Conservation (phyloP, 1,140 invertebrate species). For the Contarinia nasturtii region DNA sequence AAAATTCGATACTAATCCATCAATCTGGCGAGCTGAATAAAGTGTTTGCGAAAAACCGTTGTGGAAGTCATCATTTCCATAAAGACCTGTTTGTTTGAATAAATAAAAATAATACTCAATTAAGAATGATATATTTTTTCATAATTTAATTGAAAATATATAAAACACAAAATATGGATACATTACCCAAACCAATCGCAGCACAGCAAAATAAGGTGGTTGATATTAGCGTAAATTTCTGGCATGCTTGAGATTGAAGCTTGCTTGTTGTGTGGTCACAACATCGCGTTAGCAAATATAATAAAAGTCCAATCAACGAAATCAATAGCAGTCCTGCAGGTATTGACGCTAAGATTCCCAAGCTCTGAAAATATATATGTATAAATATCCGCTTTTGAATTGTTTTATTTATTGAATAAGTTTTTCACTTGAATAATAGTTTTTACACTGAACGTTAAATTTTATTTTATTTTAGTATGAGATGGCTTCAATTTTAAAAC, state of each 20-base stretch:
- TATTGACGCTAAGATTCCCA: conserved; percentile 76
- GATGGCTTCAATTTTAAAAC: background rate
- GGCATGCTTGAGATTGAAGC: conserved; percentile 48
- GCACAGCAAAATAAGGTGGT: conserved; percentile 67
- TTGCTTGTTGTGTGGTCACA: conserved; percentile 76
- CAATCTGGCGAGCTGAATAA: conserved; percentile 54
- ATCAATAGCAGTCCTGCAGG: conserved; percentile 79
- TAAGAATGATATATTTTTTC: conserved; percentile 3
- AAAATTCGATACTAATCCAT: conserved; percentile 48
- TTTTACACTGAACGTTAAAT: too few species aligned
- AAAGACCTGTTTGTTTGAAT: too few species aligned
- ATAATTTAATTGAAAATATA: background rate
- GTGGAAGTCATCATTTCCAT: conserved; percentile 86
- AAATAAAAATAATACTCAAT: too few species aligned
- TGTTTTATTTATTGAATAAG: background rate
- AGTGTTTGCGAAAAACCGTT: conserved; percentile 67
- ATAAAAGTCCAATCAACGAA: conserved; percentile 65
- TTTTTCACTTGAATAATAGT: background rate
- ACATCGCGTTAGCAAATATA: conserved; percentile 81
- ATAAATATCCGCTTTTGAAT: background rate
- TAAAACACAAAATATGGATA: background rate
- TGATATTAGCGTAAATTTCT: conserved; percentile 57
- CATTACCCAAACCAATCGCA: conserved; percentile 36
- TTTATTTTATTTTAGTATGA: too few species aligned
- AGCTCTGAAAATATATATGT: conserved; percentile 40